Evolutionary conservation across 1,140 invertebrate genomes (phyloP), one percentile per base, ranked within the genome.

Genomic region (Heliothis subflexa): DNA sequence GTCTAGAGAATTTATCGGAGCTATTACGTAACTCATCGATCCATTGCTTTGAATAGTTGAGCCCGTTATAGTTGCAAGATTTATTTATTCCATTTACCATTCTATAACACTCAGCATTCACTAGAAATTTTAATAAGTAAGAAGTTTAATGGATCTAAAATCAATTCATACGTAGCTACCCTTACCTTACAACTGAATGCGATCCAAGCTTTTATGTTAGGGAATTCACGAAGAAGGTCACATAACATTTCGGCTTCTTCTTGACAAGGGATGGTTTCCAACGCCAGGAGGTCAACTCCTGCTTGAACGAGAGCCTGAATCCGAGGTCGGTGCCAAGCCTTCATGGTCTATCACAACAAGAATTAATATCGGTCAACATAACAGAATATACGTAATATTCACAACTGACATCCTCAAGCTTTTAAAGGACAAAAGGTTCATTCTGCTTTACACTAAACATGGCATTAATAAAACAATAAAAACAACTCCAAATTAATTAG

Each of bases 181-280:
- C 91, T 88, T 93, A 97, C 97, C 95, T 96, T 96, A 89, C 97
- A 97, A 52, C 97, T 97, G 92, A 98, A 98, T n/a, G 96, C 95
- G 0, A 99, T 91, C 97, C 98, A 99, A 12, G 97, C 97, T 90
- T 97, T 97, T 0, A 95, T 91, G 47, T 95, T 84, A 14, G 97
- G 97, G 93, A 96, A 98, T 79, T 98, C 96, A 4, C 95, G 93
- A 14, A 99, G 87, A 25, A 98, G 91, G 59, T 97, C 96, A 2
- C 98, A 95, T 1, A 99, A 90, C 85, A 97, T 97, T 90, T 97
- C 95, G 0, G 97, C 98, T 94, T 99, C 98, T 66, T 96, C 95
- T 82, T 96, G 93, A 78, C 97, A 97, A 12, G 98, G 98, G 82
- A 99, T 97, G 0, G 98, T 99, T 93, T 99, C 98, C 78, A 99